These are phyloP conservation scores for Dendrolimus pini DNA, from an alignment of 2,888 invertebrate genomes.

Conservation along the genomic window DNA sequence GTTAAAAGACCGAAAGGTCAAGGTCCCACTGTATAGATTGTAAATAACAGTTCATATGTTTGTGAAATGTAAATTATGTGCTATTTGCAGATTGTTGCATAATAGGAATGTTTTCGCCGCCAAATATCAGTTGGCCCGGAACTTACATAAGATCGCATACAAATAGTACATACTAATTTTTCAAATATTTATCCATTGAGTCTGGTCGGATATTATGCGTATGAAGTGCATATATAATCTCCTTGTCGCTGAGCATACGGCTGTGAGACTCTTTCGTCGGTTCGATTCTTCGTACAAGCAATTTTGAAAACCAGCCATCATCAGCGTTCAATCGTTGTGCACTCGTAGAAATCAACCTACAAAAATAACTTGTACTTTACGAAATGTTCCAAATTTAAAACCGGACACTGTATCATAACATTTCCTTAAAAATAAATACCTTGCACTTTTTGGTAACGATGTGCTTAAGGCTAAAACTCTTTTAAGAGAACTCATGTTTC, in stretches of 20 bases:
- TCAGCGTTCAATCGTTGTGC: conserved; percentile 47
- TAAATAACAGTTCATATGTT: conserved; percentile 23
- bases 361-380: conserved; percentile 38
- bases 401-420: conserved; percentile 22
- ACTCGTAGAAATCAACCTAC: conserved; percentile 59
- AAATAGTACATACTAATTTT: conserved; percentile 88
- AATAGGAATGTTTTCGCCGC: conserved; percentile 27
- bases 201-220: conserved; percentile 97
- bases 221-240: conserved; percentile 95
- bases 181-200: conserved; percentile 89
- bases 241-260: conserved; percentile 96
- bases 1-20: conserved; percentile 12
- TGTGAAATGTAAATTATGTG: conserved; percentile 18
- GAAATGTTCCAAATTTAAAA: conserved; percentile 35
- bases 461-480: conserved; percentile 48
- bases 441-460: conserved; percentile 51
- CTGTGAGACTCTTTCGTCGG: conserved; percentile 98
- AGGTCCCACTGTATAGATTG: conserved; percentile 20
- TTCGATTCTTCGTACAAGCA: conserved; percentile 93
- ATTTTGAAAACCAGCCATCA: conserved; percentile 92
- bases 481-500: conserved; percentile 58
- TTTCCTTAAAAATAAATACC: conserved; percentile 33
- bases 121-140: conserved; percentile 18
- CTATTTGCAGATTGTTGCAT: conserved; percentile 65
- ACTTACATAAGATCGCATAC: conserved; percentile 21